These are phyloP conservation scores for Podargus strigoides DNA, from an alignment of 2,797 vertebrate genomes.

Conservation along the genomic window DNA sequence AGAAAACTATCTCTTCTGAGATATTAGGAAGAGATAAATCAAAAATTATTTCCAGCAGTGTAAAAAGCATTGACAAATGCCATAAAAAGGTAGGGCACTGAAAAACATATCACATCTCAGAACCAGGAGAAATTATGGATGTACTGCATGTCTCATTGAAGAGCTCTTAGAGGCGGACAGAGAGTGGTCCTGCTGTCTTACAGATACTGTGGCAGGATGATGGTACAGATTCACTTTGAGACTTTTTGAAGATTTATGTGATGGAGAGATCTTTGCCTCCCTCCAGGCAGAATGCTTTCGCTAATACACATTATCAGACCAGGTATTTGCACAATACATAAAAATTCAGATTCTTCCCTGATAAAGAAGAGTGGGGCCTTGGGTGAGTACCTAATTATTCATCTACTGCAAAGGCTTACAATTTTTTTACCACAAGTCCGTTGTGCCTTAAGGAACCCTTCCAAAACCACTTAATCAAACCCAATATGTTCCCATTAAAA, in stretches of 20 bases:
- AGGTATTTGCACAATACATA: background rate
- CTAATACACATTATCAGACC: background rate
- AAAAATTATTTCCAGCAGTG: background rate
- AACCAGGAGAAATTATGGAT: background rate
- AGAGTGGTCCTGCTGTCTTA: background rate
- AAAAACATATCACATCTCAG: background rate
- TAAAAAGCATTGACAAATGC: background rate
- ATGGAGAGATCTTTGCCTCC: background rate
- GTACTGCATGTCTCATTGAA: background rate
- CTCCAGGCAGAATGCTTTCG: background rate
- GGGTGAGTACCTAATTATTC: background rate
- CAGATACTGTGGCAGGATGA: background rate
- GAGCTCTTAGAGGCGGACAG: background rate
- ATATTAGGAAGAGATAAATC: background rate
- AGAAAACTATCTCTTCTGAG: background rate
- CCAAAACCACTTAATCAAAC: background rate
- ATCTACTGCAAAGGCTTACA: background rate
- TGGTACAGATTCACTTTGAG: background rate
- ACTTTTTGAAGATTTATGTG: background rate
- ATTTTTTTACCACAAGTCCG: background rate
- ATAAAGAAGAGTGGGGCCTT: background rate
- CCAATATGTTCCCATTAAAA: background rate
- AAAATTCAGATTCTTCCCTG: background rate
- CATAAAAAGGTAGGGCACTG: background rate
- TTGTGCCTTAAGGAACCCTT: background rate